Base-by-base conservation (phyloP, 1,140 invertebrate species). In the Drosophila jambulina region DNA sequence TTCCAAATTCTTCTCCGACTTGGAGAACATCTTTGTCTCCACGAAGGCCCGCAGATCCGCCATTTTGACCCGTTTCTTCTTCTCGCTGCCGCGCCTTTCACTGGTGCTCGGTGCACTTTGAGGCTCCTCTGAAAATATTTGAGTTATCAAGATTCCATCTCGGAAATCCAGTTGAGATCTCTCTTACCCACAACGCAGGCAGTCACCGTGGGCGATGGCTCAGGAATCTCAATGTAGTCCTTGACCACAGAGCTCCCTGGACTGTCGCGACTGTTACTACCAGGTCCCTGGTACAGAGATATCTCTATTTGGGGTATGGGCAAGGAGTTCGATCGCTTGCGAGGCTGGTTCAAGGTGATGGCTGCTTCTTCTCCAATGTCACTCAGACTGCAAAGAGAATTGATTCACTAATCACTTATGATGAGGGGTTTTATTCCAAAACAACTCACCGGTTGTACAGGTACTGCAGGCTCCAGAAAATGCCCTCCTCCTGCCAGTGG, bases 401-500 rank as follows among this genome's bases (percentile, higher is more conserved):
- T 17, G 2, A 4, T 9, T 54, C 0, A 32, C 7, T 32, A 32
- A 19, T 29, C 17, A 13, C 25, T 0, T 7, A 1, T 2, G 3
- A 29, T 29, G 0, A 13, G 25, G 6, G 0, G 1, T 6, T 13
- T n/a, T 15, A 34, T 53, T 7, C 19, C 2, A 2, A 1, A 0
- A 10, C 0, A 19, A 23, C 42, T 2, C 25, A 60, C 97, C 97
- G 95, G 86, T 98, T 97, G 78, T 97, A 97, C 46, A 98, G 93
- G 93, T 96, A 99, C 92, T 98, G 96, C n/a, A 99, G 93, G 29
- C 97, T 98, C 99, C 99, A 99, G 93, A 97, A 98, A 29, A 99
- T 96, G 2, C 99, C 99, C 93, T 99, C 98, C 93, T 99, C 98
- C 84, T 97, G 96, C 99, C 99, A 99, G 90, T 99, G 98, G 1